Base-by-base conservation (phyloP, 1,140 invertebrate genomes). In the Heliconius hermathena region DNA sequence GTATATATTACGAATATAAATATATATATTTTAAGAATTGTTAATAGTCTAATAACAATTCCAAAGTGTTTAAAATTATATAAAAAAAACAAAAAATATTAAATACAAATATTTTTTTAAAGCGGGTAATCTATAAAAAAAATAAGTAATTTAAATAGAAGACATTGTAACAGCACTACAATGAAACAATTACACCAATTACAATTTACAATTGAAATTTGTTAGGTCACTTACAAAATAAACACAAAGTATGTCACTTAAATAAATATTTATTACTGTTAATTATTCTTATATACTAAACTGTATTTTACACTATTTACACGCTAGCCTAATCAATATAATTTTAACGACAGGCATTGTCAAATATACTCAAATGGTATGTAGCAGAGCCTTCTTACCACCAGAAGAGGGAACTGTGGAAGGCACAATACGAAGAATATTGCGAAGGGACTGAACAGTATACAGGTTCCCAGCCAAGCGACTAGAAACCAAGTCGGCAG, bases 351-450 rank as follows among this genome's bases (percentile, higher is more conserved):
- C 60, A 74, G 60, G 52, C 74, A 60, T 76, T 36, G 46, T 94
- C 84, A 95, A 85, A 95, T 95, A 84, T 95, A 95, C 82, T 95
- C 95, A 80, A 95, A 95, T 8, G 95, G 95, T 89, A 95, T 95
- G 87, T 95, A 92, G 80, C 94, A 95, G 41, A 94, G 90, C 82
- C 95, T 90, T 76, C 95, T 87, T 74, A 95, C 87, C 74, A 95
- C 90, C 83, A 95, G 81, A 74, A 95, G 90, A 26, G 95, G 95
- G 78, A 95, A 84, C 81, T 95, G 94, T 13, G 95, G 95, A 26
- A 95, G 85, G 82, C 93, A 95, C 22, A 94, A 83, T 60, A 95
- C 91, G 73, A 95, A 94, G 80, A 95, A 95, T 82, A 95, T 89
- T 74, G 95, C 94, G 83, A 95, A 91, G 54, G 95, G 95, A 75